Percentiles rank a stretch among this genome's conserved stretches.
Evolutionary conservation across 2,888 invertebrate species (phyloP).

Genomic region (Drepana falcataria): DNA sequence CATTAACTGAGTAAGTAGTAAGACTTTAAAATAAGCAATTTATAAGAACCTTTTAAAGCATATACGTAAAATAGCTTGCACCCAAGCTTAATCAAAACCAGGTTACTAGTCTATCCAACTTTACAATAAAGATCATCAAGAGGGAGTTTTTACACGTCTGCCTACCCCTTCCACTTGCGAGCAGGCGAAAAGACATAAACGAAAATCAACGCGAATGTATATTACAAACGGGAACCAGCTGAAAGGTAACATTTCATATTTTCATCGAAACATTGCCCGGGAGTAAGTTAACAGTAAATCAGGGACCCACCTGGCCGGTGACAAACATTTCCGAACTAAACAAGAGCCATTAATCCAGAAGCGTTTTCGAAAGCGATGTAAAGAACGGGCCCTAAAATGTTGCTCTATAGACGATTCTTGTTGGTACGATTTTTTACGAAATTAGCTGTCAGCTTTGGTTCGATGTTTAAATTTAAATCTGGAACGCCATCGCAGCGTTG

Average conservation of each 20-base stretch:
- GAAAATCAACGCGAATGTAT: background rate
- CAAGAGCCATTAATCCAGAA: conserved; percentile 53
- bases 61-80: too few species aligned
- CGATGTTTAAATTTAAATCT: too few species aligned
- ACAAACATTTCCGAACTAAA: conserved; percentile 56
- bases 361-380: conserved; percentile 31
- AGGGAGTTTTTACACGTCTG: too few species aligned
- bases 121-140: too few species aligned
- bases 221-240: background rate
- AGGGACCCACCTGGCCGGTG: conserved; percentile 46
- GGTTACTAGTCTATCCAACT: too few species aligned
- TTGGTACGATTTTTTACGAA: background rate
- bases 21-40: too few species aligned
- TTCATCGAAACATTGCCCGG: conserved; percentile 4
- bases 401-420: conserved; percentile 12
- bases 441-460: too few species aligned
- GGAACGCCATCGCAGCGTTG: too few species aligned
- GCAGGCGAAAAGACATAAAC: background rate
- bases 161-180: too few species aligned
- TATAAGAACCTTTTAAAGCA: too few species aligned
- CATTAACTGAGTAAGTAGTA: too few species aligned
- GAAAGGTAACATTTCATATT: conserved; percentile 5
- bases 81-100: too few species aligned
- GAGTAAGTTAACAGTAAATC: conserved; percentile 10
- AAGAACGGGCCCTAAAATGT: conserved; percentile 28